Percentiles rank a stretch among this genome's conserved stretches.
These are phyloP conservation scores for Pteronura brasiliensis DNA, from an alignment of 2,113 vertebrate species.

Conservation along the genomic window DNA sequence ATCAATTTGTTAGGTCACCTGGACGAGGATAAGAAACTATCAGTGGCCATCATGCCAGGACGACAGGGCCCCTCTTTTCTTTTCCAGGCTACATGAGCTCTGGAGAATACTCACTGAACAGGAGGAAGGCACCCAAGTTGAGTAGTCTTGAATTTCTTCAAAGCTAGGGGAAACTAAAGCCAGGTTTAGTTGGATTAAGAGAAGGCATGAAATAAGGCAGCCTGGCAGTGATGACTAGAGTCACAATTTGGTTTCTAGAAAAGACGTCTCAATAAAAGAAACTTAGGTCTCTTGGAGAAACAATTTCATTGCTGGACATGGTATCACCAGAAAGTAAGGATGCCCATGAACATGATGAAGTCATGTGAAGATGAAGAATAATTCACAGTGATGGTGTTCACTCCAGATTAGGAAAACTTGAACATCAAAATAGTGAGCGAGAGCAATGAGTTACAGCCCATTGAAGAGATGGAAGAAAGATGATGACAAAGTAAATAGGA, in stretches of 20 bases:
- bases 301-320: not conserved
- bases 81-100: not conserved
- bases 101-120: not conserved
- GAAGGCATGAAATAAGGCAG: not conserved
- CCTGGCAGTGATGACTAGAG: too few relatives aligned
- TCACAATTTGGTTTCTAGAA: not conserved
- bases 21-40: not conserved
- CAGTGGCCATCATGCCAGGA: accelerated
- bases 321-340: not conserved
- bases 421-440: not conserved
- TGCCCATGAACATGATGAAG: not conserved
- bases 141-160: not conserved
- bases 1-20: too few relatives aligned
- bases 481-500: not conserved
- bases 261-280: not conserved
- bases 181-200: not conserved
- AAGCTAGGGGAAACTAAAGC: not conserved
- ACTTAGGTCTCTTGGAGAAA: not conserved
- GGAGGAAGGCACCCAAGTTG: not conserved
- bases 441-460: not conserved
- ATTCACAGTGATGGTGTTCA: not conserved
- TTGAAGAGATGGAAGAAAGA: not conserved
- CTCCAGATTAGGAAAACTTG: not conserved
- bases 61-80: accelerated
- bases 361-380: not conserved